Base-by-base conservation (phyloP, 1,140 invertebrate genomes). In the Hycleus cichorii region DNA sequence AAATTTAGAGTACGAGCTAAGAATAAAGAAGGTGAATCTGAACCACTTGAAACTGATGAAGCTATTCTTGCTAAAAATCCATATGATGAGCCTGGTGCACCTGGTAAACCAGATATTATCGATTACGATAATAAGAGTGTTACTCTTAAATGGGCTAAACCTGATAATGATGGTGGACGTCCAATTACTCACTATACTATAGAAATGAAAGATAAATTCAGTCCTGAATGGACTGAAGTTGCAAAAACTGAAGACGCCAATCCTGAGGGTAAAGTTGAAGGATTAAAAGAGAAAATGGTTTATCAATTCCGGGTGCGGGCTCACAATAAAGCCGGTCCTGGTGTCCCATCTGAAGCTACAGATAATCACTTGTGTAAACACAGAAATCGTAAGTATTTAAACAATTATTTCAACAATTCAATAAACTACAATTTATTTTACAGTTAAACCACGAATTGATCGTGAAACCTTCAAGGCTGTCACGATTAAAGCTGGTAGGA, bases 1-100 rank as follows among this genome's bases (percentile, higher is more conserved):
- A 97, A 98, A 76, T 97, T 99, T 80, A 82, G 97, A 45, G 96
- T 99, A 0, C 95, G 94, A 67, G 97, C 97, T 32, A 90, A 96
- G 32, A 99, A 99, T 75, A 97, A 97, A 72, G 97, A 98, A 78
- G 97, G 97, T 2, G 90, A 95, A 77, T 96, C 95, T 0, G 95
- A 98, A 65, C 93, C 97, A 25, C 76, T 98, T 44, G 91, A 95
- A 74, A 93, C 93, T 26, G 86, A 88, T 8, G 91, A 93, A 65
- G 78, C 88, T 3, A 93, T 95, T 64, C 62, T 87, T 32, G 95
- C 95, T 27, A 97, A 93, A 73, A 98, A 98, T 83, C 96, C 96
- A 50, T 99, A 97, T 70, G 91, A 93, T 71, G 90, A 91, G 63
- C 91, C 91, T 62, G 85, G 84, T 60, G 84, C 88, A 63, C 95